phyloP scores from a whole-genome alignment of 2,113 vertebrate species.

The Calyptomena viridis region DNA sequence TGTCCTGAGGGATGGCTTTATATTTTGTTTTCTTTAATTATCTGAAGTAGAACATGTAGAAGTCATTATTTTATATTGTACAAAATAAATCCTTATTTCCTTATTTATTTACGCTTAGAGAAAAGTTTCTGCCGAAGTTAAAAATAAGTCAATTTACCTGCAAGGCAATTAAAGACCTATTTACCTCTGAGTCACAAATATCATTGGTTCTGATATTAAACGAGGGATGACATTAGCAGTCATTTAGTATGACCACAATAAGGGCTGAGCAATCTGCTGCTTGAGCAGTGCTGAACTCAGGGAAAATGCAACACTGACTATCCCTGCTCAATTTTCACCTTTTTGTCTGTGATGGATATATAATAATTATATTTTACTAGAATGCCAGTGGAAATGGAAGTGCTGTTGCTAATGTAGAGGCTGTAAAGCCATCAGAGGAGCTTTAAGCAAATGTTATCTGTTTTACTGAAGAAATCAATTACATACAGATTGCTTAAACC shows the following conservation, averaged over 20 bases:
- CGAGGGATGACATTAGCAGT: background rate
- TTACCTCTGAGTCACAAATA: slow-evolving; percentile 9
- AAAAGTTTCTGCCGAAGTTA: background rate
- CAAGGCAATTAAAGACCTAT: background rate
- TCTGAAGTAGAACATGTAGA: background rate
- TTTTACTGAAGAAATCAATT: slow-evolving; percentile 82
- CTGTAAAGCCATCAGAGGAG: slow-evolving; percentile 77
- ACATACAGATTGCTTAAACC: slow-evolving; percentile 73
- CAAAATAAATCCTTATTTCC: background rate
- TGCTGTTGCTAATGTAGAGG: slow-evolving; percentile 72
- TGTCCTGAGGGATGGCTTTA: background rate
- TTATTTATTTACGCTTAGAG: background rate
- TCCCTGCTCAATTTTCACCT: background rate
- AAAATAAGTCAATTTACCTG: background rate
- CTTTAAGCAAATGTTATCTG: slow-evolving; percentile 81
- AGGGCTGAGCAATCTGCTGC: background rate
- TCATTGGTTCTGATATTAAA: background rate
- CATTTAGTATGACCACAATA: background rate
- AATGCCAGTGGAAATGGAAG: slow-evolving; percentile 69
- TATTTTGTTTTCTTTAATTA: slow-evolving; percentile 25
- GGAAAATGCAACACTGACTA: slow-evolving; percentile 18
- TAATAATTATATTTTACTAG: slow-evolving; percentile 77
- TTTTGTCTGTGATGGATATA: slow-evolving; percentile 65
- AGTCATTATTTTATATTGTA: background rate
- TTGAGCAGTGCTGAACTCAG: background rate